Evolutionary conservation across 2,888 invertebrate species (phyloP).

Genomic region (Andrena dorsata): DNA sequence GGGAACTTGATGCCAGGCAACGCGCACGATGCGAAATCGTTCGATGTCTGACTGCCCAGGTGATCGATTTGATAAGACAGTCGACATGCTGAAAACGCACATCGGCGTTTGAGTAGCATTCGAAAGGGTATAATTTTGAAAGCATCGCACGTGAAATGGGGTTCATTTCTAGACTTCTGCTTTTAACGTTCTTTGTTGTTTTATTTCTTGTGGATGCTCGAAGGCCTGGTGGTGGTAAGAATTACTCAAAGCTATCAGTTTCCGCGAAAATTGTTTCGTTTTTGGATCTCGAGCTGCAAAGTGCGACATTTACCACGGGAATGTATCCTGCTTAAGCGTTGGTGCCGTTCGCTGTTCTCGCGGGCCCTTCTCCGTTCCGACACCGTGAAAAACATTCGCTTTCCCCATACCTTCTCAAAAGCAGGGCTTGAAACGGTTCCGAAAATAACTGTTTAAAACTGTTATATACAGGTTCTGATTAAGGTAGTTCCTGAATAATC

Average conservation of each 20-base stretch:
- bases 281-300: neutral
- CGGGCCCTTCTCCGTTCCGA: neutral
- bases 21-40: neutral
- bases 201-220: neutral
- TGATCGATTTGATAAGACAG: neutral
- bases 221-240: neutral
- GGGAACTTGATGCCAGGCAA: neutral
- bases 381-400: too few species aligned
- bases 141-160: too few species aligned
- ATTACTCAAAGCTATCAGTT: neutral
- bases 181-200: neutral
- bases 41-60: neutral
- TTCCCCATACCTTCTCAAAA: neutral
- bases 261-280: conserved; percentile 16
- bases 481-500: too few species aligned
- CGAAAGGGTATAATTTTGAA: neutral
- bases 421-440: too few species aligned
- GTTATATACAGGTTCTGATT: too few species aligned
- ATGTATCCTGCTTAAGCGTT: neutral
- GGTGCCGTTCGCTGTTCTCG: conserved; percentile 38
- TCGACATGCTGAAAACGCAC: neutral
- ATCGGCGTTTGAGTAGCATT: neutral
- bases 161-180: neutral
- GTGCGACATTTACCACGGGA: neutral
- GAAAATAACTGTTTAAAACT: too few species aligned